Percentiles rank a stretch among this genome's conserved stretches.
Evolutionary conservation across 2,797 vertebrate genomes (phyloP).

Genomic region (Cossypha dichroa): DNA sequence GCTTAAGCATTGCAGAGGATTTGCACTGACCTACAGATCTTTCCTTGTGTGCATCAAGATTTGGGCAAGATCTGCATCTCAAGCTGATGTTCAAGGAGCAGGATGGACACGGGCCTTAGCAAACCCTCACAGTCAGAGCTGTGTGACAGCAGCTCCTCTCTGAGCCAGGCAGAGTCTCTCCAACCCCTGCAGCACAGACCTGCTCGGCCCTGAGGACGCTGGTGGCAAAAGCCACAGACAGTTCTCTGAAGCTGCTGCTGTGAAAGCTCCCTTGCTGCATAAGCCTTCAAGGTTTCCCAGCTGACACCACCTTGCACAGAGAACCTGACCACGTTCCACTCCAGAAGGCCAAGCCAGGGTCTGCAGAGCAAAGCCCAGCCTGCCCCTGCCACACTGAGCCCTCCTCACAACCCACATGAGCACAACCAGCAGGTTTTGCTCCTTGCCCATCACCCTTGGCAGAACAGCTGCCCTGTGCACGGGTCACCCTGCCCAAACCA

Average conservation of each 20-base stretch:
- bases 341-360: accelerated
- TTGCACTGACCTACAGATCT: not conserved
- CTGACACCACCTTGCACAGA: not conserved
- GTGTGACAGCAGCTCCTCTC: not conserved
- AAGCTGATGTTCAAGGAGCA: not conserved
- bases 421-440: not conserved
- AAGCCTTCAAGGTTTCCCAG: not conserved
- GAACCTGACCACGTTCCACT: accelerated
- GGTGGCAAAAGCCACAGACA: not conserved
- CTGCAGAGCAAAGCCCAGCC: not conserved
- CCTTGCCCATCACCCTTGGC: accelerated
- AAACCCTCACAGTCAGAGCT: not conserved
- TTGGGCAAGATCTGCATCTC: not conserved
- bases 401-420: accelerated
- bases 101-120: accelerated
- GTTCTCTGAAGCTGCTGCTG: not conserved
- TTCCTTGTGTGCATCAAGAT: accelerated
- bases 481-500: accelerated
- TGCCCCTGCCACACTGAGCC: not conserved
- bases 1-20: not conserved
- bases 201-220: accelerated
- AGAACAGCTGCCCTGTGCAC: not conserved
- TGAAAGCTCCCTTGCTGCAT: not conserved
- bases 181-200: not conserved
- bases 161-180: not conserved